Conservation (phyloP, 2,888 invertebrate species). For the Epinotia ramella region DNA sequence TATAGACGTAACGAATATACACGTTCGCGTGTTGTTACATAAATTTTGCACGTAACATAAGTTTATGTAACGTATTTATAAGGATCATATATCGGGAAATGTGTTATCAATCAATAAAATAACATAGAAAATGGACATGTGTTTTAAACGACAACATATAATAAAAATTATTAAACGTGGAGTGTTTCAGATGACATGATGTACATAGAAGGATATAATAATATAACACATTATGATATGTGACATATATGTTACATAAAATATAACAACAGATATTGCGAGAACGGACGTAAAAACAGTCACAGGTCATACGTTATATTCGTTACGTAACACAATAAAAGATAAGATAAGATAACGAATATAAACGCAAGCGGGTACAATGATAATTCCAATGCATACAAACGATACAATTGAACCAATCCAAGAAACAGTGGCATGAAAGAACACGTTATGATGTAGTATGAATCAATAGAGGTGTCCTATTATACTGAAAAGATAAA, state of each 20-base stretch:
- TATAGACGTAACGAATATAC: constrained; percentile 23
- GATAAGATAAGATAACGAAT: constrained; percentile 52
- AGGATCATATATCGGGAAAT: neutral
- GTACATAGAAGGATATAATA: neutral
- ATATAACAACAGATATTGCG: neutral
- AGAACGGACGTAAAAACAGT: neutral
- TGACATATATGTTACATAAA: neutral
- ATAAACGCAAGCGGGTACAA: constrained; percentile 55
- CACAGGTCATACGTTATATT: constrained; percentile 49
- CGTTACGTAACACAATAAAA: constrained; percentile 46
- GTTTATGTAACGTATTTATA: neutral
- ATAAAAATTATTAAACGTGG: neutral
- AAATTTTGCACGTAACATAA: neutral
- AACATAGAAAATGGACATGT: neutral
- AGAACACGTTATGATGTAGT: constrained; percentile 65
- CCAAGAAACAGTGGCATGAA: constrained; percentile 74
- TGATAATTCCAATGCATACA: constrained; percentile 63
- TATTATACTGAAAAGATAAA: constrained; percentile 63
- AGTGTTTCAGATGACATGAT: neutral
- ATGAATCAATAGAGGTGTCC: constrained; percentile 51
- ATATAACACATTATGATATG: neutral
- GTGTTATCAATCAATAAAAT: no score
- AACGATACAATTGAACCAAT: constrained; percentile 74
- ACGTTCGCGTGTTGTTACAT: neutral
- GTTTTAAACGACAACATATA: no score